phyloP scores from a whole-genome alignment of 2,113 vertebrate genomes.

The Callipepla californica region DNA sequence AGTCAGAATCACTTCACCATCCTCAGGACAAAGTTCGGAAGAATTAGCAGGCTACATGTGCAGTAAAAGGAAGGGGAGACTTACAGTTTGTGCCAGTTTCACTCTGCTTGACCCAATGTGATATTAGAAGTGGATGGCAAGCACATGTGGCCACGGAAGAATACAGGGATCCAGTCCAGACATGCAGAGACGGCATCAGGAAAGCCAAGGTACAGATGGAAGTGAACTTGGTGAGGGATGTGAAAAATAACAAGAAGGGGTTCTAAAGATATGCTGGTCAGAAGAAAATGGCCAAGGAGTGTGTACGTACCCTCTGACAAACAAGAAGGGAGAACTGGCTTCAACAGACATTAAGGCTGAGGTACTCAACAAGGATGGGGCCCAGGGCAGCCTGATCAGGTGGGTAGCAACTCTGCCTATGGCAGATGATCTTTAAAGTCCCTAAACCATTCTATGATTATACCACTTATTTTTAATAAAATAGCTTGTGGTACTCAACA shows the following conservation, averaged over 20 bases:
- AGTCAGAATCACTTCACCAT: neutral
- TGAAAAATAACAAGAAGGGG: too few relatives aligned
- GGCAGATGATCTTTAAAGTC: too few relatives aligned
- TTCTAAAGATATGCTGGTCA: too few relatives aligned
- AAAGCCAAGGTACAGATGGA: neutral
- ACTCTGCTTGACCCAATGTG: neutral
- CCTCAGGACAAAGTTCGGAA: neutral
- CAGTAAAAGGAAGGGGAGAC: neutral
- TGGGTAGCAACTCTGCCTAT: too few relatives aligned
- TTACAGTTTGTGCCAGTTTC: neutral
- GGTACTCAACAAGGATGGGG: too few relatives aligned
- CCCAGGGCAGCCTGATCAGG: too few relatives aligned
- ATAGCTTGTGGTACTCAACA: neutral
- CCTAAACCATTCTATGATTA: too few relatives aligned
- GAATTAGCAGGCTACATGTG: neutral
- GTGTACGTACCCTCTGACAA: too few relatives aligned
- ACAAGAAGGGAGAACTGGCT: too few relatives aligned
- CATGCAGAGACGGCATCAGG: neutral
- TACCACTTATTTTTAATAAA: neutral
- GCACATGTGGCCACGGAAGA: neutral
- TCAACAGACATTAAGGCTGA: too few relatives aligned
- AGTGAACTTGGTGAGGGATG: neutral
- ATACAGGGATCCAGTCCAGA: neutral
- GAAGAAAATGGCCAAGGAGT: too few relatives aligned
- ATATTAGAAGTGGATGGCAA: neutral